Conservation (phyloP, 2,888 invertebrate species). For the Lutraria lutraria region DNA sequence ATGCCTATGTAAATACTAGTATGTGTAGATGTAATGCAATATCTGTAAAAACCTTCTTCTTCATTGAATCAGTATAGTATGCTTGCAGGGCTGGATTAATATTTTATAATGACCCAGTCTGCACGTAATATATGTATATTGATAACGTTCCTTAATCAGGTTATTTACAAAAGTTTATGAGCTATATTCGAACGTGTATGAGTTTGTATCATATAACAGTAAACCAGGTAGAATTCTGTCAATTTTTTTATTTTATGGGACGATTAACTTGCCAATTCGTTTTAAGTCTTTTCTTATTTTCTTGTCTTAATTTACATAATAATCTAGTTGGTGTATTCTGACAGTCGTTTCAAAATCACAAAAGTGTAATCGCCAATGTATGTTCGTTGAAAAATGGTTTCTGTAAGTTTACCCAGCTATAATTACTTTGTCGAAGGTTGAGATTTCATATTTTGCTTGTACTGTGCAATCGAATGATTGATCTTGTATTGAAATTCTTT, state of each 20-base stretch:
- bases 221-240: not conserved
- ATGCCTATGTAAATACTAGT: no score
- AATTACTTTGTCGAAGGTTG: not conserved
- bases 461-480: not conserved
- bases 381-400: not conserved
- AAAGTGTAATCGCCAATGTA: not conserved
- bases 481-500: conserved; percentile 27
- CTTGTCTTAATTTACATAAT: not conserved
- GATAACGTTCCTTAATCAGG: not conserved
- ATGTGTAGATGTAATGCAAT: no score
- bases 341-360: not conserved
- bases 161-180: not conserved
- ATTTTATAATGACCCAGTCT: not conserved
- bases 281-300: not conserved
- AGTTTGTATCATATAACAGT: not conserved
- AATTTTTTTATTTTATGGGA: not conserved
- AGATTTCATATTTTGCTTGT: not conserved
- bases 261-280: not conserved
- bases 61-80: not conserved
- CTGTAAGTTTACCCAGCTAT: not conserved
- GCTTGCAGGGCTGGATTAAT: not conserved
- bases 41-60: not conserved
- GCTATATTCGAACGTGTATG: not conserved
- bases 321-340: not conserved
- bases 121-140: not conserved